Evolutionary conservation across 2,888 invertebrate species (phyloP).

Genomic region (Lumbricus terrestris): DNA sequence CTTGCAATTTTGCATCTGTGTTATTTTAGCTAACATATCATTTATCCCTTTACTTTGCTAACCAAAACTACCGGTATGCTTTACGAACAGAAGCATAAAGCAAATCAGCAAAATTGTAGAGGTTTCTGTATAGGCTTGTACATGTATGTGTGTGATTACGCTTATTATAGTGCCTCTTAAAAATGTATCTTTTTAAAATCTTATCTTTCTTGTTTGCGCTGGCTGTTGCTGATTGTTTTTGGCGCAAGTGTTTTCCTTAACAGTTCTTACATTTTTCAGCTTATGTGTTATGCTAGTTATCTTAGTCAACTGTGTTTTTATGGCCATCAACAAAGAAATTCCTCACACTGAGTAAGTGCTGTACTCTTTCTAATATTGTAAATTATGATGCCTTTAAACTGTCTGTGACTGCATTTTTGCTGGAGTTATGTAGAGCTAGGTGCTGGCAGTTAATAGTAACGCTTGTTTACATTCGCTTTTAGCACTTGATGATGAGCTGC

Average conservation of each 20-base stretch:
- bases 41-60: too few species aligned
- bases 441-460: not conserved
- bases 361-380: not conserved
- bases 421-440: not conserved
- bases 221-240: not conserved
- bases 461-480: not conserved
- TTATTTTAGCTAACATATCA: too few species aligned
- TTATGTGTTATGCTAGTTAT: constrained; percentile 97
- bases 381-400: not conserved
- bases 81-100: not conserved
- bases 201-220: not conserved
- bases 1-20: too few species aligned
- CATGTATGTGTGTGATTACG: not conserved
- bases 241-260: not conserved
- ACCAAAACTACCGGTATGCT: not conserved
- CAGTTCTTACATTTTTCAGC: constrained; percentile 72
- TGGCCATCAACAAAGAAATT: constrained; percentile 67
- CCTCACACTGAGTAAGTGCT: constrained; percentile 21
- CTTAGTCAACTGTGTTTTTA: constrained; percentile 96
- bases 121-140: not conserved
- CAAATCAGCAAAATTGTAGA: not conserved
- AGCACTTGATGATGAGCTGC: too few species aligned
- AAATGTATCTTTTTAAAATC: not conserved
- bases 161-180: not conserved
- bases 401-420: not conserved